These are phyloP conservation scores for Pterobdella sp. DNA, from an alignment of 2,888 invertebrate genomes.

Conservation along the genomic window DNA sequence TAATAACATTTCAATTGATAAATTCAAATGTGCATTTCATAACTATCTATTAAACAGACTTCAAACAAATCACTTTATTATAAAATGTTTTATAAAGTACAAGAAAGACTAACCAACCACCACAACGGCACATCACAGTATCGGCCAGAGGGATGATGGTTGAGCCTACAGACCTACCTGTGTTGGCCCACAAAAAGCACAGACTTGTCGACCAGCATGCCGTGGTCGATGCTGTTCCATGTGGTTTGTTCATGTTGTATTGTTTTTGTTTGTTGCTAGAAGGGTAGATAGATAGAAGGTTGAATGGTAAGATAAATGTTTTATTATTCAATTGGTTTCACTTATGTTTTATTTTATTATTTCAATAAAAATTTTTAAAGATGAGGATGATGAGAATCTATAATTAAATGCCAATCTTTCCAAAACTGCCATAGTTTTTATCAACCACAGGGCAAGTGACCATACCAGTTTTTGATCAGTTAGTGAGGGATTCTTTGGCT, in stretches of 20 bases:
- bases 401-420: background rate
- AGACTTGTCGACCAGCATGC: slow-evolving; percentile 65
- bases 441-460: slow-evolving; percentile 42
- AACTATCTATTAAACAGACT: too few species aligned
- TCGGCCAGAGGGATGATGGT: slow-evolving; percentile 65
- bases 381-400: slow-evolving; percentile 10
- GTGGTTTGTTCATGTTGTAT: slow-evolving; percentile 41
- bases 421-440: background rate
- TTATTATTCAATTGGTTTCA: too few species aligned
- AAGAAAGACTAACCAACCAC: background rate
- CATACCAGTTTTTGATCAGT: slow-evolving; percentile 75
- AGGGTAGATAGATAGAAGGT: background rate
- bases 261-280: background rate
- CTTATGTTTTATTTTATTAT: slow-evolving; percentile 11
- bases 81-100: too few species aligned
- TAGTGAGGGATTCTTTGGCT: slow-evolving; percentile 69
- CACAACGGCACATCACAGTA: background rate
- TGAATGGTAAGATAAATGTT: background rate
- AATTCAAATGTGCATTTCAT: too few species aligned
- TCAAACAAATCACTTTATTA: too few species aligned
- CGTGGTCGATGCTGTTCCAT: slow-evolving; percentile 65
- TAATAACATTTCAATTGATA: too few species aligned
- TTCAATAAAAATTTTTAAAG: background rate
- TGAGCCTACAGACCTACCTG: slow-evolving; percentile 56
- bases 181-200: slow-evolving; percentile 74